Percentiles rank a stretch among this genome's conserved stretches.
These are phyloP conservation scores for Cyclopterus lumpus DNA, from an alignment of 2,797 vertebrate species.

Conservation along the genomic window DNA sequence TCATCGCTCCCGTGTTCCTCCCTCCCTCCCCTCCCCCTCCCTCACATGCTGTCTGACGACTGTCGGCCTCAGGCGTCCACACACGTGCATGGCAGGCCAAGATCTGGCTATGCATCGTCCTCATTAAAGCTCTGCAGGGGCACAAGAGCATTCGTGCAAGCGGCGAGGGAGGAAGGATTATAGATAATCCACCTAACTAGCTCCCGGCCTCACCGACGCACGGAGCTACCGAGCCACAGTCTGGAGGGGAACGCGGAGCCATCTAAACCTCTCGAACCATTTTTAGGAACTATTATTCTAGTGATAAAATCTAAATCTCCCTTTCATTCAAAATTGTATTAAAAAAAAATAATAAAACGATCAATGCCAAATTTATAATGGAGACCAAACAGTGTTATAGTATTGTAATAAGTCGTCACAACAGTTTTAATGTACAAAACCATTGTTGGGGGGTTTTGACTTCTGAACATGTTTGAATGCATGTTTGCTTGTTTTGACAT, in stretches of 20 bases:
- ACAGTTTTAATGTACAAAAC: not conserved
- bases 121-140: constrained; percentile 54
- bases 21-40: not conserved
- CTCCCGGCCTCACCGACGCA: not conserved
- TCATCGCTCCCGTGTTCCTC: not conserved
- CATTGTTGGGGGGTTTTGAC: not conserved
- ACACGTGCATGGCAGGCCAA: constrained; percentile 23
- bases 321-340: no score
- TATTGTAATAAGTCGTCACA: no score
- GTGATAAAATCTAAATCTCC: not conserved
- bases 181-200: constrained; percentile 29
- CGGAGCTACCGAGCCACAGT: not conserved
- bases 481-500: not conserved
- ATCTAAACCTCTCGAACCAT: not conserved
- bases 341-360: no score
- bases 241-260: not conserved
- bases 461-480: not conserved
- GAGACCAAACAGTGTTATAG: fast-evolving
- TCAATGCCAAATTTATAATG: not conserved
- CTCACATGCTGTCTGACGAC: constrained; percentile 19
- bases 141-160: constrained; percentile 30
- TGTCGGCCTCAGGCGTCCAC: constrained; percentile 29
- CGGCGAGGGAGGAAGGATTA: constrained; percentile 26
- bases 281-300: not conserved
- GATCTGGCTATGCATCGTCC: constrained; percentile 33